Evolutionary conservation across 1,140 invertebrate genomes (phyloP).

Genomic region (Sitophilus oryzae): DNA sequence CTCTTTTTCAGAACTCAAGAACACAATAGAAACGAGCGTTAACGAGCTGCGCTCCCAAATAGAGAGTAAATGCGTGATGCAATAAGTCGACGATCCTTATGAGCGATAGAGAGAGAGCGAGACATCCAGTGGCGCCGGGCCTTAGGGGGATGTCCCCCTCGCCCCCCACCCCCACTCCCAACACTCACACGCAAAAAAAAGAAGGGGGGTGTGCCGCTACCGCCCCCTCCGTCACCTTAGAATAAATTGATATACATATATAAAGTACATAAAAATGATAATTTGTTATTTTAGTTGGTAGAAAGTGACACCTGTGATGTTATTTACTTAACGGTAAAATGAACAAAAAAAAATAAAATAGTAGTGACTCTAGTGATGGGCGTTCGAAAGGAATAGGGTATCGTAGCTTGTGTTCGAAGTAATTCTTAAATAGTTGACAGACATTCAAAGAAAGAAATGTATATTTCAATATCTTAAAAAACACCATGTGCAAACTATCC

Average conservation of each 20-base stretch:
- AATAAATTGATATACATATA: constrained; percentile 13
- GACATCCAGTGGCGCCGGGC: constrained; percentile 37
- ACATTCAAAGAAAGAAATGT: no score
- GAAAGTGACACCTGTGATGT: constrained; percentile 29
- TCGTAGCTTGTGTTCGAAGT: no score
- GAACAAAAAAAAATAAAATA: constrained; percentile 6
- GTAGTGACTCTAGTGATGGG: constrained; percentile 8
- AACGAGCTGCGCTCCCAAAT: constrained; percentile 90
- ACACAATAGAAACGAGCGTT: constrained; percentile 90
- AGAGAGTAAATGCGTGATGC: constrained; percentile 88
- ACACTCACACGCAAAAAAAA: no score
- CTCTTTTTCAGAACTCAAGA: constrained; percentile 75
- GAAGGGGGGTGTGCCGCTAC: constrained; percentile 35
- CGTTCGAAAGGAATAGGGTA: no score
- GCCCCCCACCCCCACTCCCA: no score
- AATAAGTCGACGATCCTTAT: constrained; percentile 58
- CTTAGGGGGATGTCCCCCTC: constrained; percentile 26
- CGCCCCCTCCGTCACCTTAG: constrained; percentile 18
- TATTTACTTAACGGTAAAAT: constrained; percentile 28
- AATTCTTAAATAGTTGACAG: no score
- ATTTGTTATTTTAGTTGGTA: constrained; percentile 32
- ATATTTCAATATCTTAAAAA: no score
- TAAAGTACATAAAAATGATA: constrained; percentile 21
- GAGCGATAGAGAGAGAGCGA: no score
- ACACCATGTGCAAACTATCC: no score